These are phyloP conservation scores for Oncorhynchus gorbuscha DNA, from an alignment of 2,113 vertebrate genomes.

Conservation along the genomic window DNA sequence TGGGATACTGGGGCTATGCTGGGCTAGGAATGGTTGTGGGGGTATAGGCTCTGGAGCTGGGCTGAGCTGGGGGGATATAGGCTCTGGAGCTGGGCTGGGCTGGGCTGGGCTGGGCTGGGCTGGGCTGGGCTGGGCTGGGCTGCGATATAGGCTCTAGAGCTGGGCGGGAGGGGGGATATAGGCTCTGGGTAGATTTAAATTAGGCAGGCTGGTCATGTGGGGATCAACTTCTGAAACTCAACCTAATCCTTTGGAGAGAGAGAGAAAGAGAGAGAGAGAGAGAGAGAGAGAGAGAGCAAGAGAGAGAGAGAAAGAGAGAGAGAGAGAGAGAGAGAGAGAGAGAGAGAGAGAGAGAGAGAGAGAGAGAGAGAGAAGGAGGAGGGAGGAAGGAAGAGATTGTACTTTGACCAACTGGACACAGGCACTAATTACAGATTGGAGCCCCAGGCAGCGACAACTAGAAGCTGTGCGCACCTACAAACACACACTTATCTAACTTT, in stretches of 20 bases:
- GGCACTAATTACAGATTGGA: background rate
- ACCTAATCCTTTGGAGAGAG: slow-evolving; percentile 58
- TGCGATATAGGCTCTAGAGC: too few species aligned
- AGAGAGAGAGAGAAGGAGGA: background rate
- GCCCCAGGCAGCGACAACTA: background rate
- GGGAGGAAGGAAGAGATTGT: background rate
- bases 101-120: too few species aligned
- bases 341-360: slow-evolving; percentile 14
- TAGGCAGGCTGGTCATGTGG: slow-evolving; percentile 69
- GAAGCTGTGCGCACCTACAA: slow-evolving; percentile 8
- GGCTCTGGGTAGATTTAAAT: slow-evolving; percentile 45
- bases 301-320: slow-evolving; percentile 12
- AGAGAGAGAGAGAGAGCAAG: slow-evolving; percentile 13
- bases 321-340: slow-evolving; percentile 15
- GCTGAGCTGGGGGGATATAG: too few species aligned
- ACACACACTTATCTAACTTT: background rate
- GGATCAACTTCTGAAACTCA: slow-evolving; percentile 62
- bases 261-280: slow-evolving; percentile 13
- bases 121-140: too few species aligned
- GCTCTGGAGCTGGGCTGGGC: too few species aligned
- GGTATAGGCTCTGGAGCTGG: too few species aligned
- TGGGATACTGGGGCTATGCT: background rate
- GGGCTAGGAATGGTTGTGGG: background rate
- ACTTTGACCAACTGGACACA: slow-evolving; percentile 9
- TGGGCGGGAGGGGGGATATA: too few species aligned